A percentile compares a stretch with the other conserved stretches of the same genome.
Evolutionary conservation across 2,888 invertebrate genomes (phyloP).

Genomic region (Drosophila parthenogenetica): DNA sequence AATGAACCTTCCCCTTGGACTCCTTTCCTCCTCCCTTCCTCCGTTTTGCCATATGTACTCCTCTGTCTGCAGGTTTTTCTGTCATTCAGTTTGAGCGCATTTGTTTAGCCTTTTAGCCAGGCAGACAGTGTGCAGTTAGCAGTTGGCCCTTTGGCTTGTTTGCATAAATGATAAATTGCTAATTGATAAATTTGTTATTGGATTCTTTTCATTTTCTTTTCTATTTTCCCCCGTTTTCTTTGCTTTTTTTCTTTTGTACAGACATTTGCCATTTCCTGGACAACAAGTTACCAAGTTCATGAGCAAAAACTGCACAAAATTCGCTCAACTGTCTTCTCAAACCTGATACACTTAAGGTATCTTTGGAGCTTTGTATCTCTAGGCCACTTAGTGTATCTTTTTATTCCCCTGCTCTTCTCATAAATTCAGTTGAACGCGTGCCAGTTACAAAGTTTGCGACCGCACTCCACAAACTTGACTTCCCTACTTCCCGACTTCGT

Average conservation of each 20-base stretch:
- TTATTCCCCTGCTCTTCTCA: slow-evolving; percentile 25
- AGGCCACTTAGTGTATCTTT: slow-evolving; percentile 8
- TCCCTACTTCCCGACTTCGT: background rate
- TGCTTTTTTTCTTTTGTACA: slow-evolving; percentile 1
- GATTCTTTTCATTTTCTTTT: slow-evolving; percentile 28
- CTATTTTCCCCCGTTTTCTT: background rate
- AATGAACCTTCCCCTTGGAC: slow-evolving; percentile 32
- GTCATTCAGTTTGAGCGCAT: slow-evolving; percentile 47
- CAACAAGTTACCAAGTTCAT: slow-evolving; percentile 10
- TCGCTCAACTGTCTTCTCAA: slow-evolving; percentile 1
- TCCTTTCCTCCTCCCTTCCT: no score
- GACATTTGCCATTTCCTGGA: slow-evolving; percentile 55
- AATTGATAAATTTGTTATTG: slow-evolving; percentile 66
- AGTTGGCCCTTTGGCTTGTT: slow-evolving; percentile 51
- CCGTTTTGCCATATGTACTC: background rate
- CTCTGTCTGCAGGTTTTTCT: slow-evolving; percentile 9
- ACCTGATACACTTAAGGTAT: slow-evolving; percentile 39
- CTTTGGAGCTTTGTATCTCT: slow-evolving; percentile 13
- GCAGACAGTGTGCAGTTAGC: slow-evolving; percentile 31
- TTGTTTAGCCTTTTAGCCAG: slow-evolving; percentile 42
- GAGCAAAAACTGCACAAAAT: background rate
- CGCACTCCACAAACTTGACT: slow-evolving; percentile 53
- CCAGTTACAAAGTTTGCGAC: slow-evolving; percentile 62
- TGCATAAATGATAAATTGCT: slow-evolving; percentile 70
- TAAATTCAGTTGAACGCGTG: slow-evolving; percentile 66